Evolutionary conservation across 1,140 invertebrate species (phyloP), one percentile per base, ranked within the genome.

Genomic region (Carposina sasakii): DNA sequence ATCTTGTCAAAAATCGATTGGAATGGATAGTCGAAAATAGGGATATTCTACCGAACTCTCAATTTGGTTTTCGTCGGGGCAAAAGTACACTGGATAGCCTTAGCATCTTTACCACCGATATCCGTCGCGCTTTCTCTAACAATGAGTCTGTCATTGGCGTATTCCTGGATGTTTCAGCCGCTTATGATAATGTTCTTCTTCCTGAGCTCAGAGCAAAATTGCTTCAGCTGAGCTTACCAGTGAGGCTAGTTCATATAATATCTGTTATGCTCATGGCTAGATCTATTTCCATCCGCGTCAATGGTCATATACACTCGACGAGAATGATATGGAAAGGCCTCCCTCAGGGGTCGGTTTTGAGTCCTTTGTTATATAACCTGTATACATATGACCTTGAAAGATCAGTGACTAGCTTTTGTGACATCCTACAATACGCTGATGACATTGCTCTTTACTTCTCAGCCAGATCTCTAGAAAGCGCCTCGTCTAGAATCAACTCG

Each of bases 61-160:
- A 46, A 15, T 36, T 10, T 16, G 33, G 44, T 10, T 46, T 46
- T 22, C 31, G 44, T 3, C 34, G 36, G 17, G 44, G 44, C 2
- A 46, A 24, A n/a, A 46, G 44, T 26, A 46, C 44, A 8, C 15
- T 46, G 31, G 24, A 46, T 46, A 46, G 26, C 17, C 17, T 46
- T 9, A 13, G 3, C 12, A 30, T 24, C 36, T 23, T 46, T 8
- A 24, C 26, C 4, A n/a, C 23, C 17, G 44, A 46, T n/a, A 46
- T 46, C 15, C 19, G 22, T 16, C 0, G 6, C 8, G 26, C 13
- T 2, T 36, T 46, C 10, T 13, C 2, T 12, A 46, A 24, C 36
- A 46, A 46, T 15, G 17, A 46, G 24, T 36, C 16, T 13, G 36
- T 33, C 17, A 36, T 46, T 24, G 22, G 31, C 0, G 44, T 46